These are phyloP conservation scores for Agapornis roseicollis DNA, from an alignment of 2,113 vertebrate species.

Conservation along the genomic window DNA sequence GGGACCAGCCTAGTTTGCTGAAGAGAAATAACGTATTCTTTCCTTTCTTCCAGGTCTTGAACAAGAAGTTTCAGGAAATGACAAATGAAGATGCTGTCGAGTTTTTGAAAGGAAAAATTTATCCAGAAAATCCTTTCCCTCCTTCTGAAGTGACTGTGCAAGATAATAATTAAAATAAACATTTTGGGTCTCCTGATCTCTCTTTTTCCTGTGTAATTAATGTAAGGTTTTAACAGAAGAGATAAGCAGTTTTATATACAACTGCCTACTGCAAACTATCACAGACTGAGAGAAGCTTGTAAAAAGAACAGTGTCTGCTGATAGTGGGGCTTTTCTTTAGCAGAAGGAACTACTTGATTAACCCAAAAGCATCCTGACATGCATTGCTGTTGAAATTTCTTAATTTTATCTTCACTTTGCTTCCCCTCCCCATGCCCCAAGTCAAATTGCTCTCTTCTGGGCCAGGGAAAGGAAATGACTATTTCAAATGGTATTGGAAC, in stretches of 20 bases:
- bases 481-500: neutral
- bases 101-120: conserved; percentile 76
- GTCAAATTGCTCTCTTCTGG: neutral
- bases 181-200: neutral
- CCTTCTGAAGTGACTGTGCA: conserved; percentile 6
- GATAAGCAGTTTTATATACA: neutral
- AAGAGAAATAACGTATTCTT: neutral
- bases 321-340: neutral
- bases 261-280: neutral
- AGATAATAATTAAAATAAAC: conserved; percentile 51
- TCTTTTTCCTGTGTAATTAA: neutral
- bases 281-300: neutral
- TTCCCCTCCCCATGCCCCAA: neutral
- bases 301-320: neutral
- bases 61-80: conserved; percentile 72
- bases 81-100: conserved; percentile 56
- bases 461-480: neutral
- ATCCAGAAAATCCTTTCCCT: conserved; percentile 29
- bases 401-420: neutral
- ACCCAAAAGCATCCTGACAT: neutral
- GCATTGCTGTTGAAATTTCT: neutral
- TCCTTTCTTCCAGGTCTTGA: conserved; percentile 71
- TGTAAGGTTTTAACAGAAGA: neutral
- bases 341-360: neutral
- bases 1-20: neutral